Conservation (phyloP, 1,140 invertebrate genomes). For the Leptoteleia sp. region DNA sequence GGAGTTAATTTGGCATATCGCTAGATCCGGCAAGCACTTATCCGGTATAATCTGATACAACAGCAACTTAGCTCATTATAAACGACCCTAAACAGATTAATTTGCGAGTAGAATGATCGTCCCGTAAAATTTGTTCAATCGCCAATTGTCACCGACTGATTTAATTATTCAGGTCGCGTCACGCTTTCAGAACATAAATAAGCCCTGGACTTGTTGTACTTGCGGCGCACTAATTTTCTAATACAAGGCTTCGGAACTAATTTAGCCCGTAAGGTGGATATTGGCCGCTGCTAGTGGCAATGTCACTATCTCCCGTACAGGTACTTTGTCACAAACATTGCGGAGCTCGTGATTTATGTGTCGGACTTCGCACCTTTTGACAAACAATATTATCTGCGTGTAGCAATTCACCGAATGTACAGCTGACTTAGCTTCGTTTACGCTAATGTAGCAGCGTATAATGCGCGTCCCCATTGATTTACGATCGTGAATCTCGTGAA, state of each 20-base stretch:
- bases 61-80: slow-evolving; percentile 20
- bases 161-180: slow-evolving; percentile 1
- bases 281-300: slow-evolving; percentile 12
- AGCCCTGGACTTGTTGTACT: not conserved
- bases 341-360: slow-evolving; percentile 22
- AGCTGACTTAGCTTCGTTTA: slow-evolving; percentile 35
- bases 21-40: no score
- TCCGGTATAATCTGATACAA: slow-evolving; percentile 17
- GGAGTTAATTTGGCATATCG: no score
- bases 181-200: slow-evolving; percentile 3
- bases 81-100: slow-evolving; percentile 24
- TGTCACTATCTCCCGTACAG: slow-evolving; percentile 7
- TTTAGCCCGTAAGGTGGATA: slow-evolving; percentile 2
- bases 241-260: slow-evolving; percentile 20
- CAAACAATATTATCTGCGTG: slow-evolving; percentile 27
- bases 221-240: slow-evolving; percentile 11
- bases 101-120: slow-evolving; percentile 6
- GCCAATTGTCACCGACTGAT: slow-evolving; percentile 11
- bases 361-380: slow-evolving; percentile 10
- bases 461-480: slow-evolving; percentile 8
- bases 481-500: slow-evolving; percentile 8
- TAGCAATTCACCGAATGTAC: slow-evolving; percentile 12
- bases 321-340: slow-evolving; percentile 30
- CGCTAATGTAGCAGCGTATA: slow-evolving; percentile 12
- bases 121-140: slow-evolving; percentile 14